Evolutionary conservation across 2,113 vertebrate species (phyloP), one percentile per base, ranked within the genome.

Genomic region (Myrmecophaga tridactyla): DNA sequence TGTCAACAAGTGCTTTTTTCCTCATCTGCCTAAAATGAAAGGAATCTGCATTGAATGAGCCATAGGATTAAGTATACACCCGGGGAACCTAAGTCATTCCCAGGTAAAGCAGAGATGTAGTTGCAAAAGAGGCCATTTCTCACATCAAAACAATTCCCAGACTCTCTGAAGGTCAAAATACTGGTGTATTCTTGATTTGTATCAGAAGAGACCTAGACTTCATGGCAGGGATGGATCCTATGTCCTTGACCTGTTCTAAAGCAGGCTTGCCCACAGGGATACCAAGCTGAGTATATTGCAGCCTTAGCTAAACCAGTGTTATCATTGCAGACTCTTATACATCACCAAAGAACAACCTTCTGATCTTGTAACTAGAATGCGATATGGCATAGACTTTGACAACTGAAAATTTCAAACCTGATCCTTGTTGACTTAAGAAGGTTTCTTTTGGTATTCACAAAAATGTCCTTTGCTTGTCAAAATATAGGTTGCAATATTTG

Each of bases 381-480:
- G 78, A 4, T 48, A 14, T 48, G 43, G 56, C 34, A 36, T 41
- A 83, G 65, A 41, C 62, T 73, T 73, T 8, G 39, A 89, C 86
- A 96, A 82, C 36, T 53, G 46, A 91, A 94, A 86, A 83, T 89
- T 43, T 95, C 78, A 56, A 75, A 2, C 46, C 75, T 86, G 77
- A 85, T 83, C 82, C n/a, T 92, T 56, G 46, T 70, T 62, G 84
- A 83, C 76, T 87, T 84, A 60, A 73, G 70, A 63, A 72, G 65
- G 76, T 73, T 92, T 91, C 81, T 83, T 39, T 84, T 91, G 63
- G 83, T 93, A 39, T 89, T 91, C 82, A 91, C 51, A 78, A 82
- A 97, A 86, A 90, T 80, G 56, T 63, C 63, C 58, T 86, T 78
- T 60, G 67, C 82, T 89, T 94, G 94, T 96, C 93, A 96, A 60